Conservation (phyloP, 1,140 invertebrate species). For the Bursaphelenchus mucronatus region DNA sequence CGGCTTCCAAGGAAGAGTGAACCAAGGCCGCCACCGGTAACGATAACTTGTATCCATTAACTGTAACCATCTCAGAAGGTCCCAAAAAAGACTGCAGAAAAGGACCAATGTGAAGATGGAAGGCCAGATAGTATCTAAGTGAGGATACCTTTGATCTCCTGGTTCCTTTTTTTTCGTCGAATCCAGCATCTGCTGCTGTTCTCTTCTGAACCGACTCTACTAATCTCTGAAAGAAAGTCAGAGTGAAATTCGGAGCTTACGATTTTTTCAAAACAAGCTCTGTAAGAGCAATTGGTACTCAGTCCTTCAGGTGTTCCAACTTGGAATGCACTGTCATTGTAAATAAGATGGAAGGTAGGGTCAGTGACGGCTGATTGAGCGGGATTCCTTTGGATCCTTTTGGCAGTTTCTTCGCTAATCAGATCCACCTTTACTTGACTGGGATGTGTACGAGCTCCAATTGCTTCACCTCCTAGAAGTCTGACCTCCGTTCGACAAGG, state of each 20-base stretch:
- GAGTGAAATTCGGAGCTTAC: constrained; percentile 4
- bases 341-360: constrained; percentile 27
- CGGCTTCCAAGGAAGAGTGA: constrained; percentile 30
- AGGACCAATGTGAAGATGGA: constrained; percentile 18
- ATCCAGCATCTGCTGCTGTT: constrained; percentile 22
- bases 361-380: constrained; percentile 21
- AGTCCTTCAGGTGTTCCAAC: constrained; percentile 7
- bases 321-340: constrained; percentile 25
- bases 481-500: constrained; percentile 27
- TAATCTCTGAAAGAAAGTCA: constrained; percentile 16
- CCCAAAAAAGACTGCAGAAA: constrained; percentile 13
- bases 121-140: constrained; percentile 29
- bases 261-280: constrained; percentile 23
- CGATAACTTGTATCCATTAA: constrained; percentile 26
- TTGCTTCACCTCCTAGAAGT: constrained; percentile 25
- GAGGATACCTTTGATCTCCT: constrained; percentile 29
- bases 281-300: not conserved
- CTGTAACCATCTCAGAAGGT: constrained; percentile 16
- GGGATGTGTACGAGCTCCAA: constrained; percentile 14
- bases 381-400: constrained; percentile 26
- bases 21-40: constrained; percentile 31
- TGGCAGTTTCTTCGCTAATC: constrained; percentile 29
- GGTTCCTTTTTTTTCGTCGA: constrained; percentile 25
- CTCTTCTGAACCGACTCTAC: constrained; percentile 23
- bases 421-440: constrained; percentile 20